Evolutionary conservation across 2,888 invertebrate genomes (phyloP), one percentile per base, ranked within the genome.

Genomic region (Chromoteleia sp.): DNA sequence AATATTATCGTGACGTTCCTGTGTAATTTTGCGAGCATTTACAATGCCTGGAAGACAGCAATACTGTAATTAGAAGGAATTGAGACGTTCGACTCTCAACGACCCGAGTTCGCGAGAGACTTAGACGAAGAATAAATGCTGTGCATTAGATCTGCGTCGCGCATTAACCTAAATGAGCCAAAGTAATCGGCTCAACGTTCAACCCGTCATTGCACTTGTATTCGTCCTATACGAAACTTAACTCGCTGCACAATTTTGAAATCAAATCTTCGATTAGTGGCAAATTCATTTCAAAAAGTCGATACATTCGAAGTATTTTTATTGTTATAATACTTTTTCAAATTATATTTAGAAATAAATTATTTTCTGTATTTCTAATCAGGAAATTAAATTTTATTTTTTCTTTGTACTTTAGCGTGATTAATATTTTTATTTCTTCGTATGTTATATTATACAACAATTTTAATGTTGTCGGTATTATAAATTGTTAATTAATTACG

Each of bases 131-230:
- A 86, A 86, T 88, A 86, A 88, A 87, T 52, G 33, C 86, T 86
- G 84, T 43, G 15, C n/a, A 63, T 77, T 63, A 77, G 86, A 83
- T 85, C 86, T 84, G 61, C 75, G 85, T 88, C 15, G 19, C 41
- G 30, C 87, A 88, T 89, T 89, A 88, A 86, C 86, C 87, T 87
- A 89, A 90, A 90, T 89, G 87, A 89, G 87, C 80, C 81, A 76
- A 80, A 83, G 61, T 63, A 77, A 85, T 61, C 83, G 80, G 65
- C 82, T 83, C 50, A 73, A 77, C 54, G 12, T 41, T 48, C 33
- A 33, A 81, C 50, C 71, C 83, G 83, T 82, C 82, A 83, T 81
- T 84, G 85, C 84, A 84, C 87, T 87, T 87, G n/a, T 48, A 63
- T 63, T 63, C 17, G 33, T 63, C 45, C 7, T 33, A 63, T 45